Evolutionary conservation across 2,888 invertebrate genomes (phyloP).

Genomic region (Archips xylosteana): DNA sequence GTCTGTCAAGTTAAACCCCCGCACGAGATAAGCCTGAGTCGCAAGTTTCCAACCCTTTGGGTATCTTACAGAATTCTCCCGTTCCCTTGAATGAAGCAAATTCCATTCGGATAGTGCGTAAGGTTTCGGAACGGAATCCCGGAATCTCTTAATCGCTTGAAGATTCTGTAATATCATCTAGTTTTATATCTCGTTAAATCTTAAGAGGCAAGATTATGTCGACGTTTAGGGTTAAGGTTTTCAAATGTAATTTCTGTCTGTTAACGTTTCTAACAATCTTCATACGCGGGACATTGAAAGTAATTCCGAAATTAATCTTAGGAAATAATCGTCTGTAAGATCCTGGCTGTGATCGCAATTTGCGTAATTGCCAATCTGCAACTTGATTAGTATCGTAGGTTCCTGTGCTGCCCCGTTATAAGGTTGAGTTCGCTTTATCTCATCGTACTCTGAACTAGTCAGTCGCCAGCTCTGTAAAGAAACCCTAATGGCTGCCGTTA

Average conservation of each 20-base stretch:
- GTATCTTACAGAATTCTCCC: slow-evolving; percentile 6
- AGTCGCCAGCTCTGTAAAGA: slow-evolving; percentile 31
- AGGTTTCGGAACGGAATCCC: slow-evolving; percentile 6
- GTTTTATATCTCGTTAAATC: not conserved
- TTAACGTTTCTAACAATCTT: not conserved
- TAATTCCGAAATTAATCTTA: not conserved
- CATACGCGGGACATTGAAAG: not conserved
- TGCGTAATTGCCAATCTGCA: slow-evolving; percentile 33
- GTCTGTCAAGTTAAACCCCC: slow-evolving; percentile 18
- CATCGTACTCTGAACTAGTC: not conserved
- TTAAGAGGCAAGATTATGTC: not conserved
- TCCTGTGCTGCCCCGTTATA: not conserved
- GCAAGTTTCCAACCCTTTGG: slow-evolving; percentile 23
- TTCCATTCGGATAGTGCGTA: slow-evolving; percentile 4
- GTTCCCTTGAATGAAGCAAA: slow-evolving; percentile 13
- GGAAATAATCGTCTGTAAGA: not conserved
- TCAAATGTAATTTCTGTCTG: not conserved
- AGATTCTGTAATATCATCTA: not conserved
- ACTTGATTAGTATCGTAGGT: not conserved
- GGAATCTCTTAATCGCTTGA: slow-evolving; percentile 4
- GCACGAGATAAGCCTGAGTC: slow-evolving; percentile 16
- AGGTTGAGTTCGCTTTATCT: slow-evolving; percentile 13
- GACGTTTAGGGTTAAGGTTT: not conserved
- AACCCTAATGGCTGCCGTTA: slow-evolving; percentile 31
- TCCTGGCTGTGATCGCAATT: slow-evolving; percentile 21